phyloP scores from a whole-genome alignment of 2,797 vertebrate genomes.

The Darevskia mixta region DNA sequence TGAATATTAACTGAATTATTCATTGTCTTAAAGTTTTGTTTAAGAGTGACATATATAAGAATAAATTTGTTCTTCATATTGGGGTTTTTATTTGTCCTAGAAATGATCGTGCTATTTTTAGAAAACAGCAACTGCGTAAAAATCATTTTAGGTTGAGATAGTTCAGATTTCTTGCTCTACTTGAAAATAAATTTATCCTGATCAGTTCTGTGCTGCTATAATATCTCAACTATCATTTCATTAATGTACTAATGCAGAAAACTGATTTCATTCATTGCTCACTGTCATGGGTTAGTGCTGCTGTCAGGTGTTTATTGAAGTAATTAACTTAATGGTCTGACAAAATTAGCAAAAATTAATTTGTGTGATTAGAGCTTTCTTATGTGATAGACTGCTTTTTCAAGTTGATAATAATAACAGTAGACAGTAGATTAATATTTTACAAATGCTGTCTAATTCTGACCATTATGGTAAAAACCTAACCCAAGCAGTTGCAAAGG shows the following conservation, averaged over 20 bases:
- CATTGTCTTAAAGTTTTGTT: neutral
- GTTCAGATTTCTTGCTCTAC: neutral
- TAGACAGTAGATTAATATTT: neutral
- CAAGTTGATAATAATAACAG: constrained; percentile 4
- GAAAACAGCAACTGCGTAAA: neutral
- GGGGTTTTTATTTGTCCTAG: neutral
- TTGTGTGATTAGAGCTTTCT: constrained; percentile 11
- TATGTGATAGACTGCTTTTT: neutral
- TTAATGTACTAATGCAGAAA: constrained; percentile 22
- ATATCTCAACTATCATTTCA: constrained; percentile 41
- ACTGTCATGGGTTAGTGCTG: constrained; percentile 46
- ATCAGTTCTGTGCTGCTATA: constrained; percentile 33
- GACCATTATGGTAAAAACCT: neutral
- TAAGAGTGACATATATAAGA: neutral
- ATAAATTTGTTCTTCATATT: neutral
- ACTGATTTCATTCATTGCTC: constrained; percentile 45
- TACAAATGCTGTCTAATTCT: neutral
- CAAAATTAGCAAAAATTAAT: constrained; percentile 55
- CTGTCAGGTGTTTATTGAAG: constrained; percentile 44
- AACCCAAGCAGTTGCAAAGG: neutral
- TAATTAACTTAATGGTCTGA: constrained; percentile 53
- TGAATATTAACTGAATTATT: neutral
- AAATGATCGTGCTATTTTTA: neutral
- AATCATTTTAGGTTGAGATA: neutral
- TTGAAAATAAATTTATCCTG: neutral